These are phyloP conservation scores for Capitella teleta DNA, from an alignment of 1,140 invertebrate genomes.

Conservation along the genomic window DNA sequence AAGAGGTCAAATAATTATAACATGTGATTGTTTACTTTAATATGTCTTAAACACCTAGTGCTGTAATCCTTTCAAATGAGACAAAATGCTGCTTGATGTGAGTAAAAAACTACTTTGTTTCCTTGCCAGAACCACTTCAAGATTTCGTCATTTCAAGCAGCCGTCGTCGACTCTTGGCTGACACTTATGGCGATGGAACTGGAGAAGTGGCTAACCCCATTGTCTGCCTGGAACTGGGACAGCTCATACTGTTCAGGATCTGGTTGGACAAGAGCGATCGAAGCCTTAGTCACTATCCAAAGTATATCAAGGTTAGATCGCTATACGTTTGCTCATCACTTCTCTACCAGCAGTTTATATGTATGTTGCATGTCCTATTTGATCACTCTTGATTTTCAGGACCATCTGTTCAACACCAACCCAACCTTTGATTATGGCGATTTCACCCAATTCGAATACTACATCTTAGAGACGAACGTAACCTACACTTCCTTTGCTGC, in stretches of 20 bases:
- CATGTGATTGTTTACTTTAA: no score
- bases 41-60: no score
- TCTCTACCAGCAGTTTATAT: no score
- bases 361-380: no score
- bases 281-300: slow-evolving; percentile 28
- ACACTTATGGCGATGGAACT: no score
- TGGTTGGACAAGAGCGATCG: slow-evolving; percentile 23
- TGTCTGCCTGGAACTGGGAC: slow-evolving; percentile 28
- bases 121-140: neutral
- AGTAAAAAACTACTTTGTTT: neutral
- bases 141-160: neutral
- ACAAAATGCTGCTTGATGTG: no score
- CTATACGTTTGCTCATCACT: no score
- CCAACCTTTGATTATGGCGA: slow-evolving; percentile 32
- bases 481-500: slow-evolving; percentile 26
- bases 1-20: neutral
- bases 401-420: slow-evolving; percentile 36
- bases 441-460: slow-evolving; percentile 24
- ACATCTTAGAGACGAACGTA: slow-evolving; percentile 30
- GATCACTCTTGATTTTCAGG: no score
- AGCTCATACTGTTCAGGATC: slow-evolving; percentile 31
- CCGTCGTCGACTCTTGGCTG: no score
- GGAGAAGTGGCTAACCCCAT: slow-evolving; percentile 26
- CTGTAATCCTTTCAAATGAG: no score
- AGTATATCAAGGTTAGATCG: slow-evolving; percentile 30